Conservation (phyloP, 53 echinoderm and acorn worm species). For the Patiria pectinifera region DNA sequence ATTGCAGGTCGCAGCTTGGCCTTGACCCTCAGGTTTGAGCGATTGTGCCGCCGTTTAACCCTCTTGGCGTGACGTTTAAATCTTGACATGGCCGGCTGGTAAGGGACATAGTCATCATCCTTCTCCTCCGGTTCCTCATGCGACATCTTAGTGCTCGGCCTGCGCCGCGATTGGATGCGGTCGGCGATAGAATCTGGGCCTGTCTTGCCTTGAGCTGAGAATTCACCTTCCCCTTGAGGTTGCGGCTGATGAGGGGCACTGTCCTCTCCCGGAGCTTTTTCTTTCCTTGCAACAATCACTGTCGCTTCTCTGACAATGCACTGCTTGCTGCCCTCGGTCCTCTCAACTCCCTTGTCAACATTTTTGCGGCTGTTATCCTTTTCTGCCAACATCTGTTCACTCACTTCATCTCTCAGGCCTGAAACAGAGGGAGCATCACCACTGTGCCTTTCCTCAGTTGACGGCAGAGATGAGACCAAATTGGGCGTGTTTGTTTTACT, state of each 20-base stretch:
- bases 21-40: background rate
- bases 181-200: slow-evolving; percentile 29
- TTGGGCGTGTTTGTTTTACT: background rate
- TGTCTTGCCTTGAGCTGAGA: slow-evolving; percentile 9
- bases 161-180: slow-evolving; percentile 51
- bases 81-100: slow-evolving; percentile 19
- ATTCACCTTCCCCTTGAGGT: background rate
- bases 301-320: background rate
- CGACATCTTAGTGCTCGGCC: background rate
- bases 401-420: slow-evolving; percentile 12
- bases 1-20: background rate
- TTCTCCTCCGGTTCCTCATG: slow-evolving; percentile 16
- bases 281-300: slow-evolving; percentile 24
- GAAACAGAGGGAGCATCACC: background rate
- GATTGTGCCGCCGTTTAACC: background rate
- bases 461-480: background rate
- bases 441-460: slow-evolving; percentile 8
- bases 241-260: background rate
- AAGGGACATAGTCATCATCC: slow-evolving; percentile 41
- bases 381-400: background rate
- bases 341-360: slow-evolving; percentile 30
- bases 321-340: background rate
- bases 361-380: background rate
- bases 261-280: background rate
- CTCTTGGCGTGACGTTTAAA: background rate